phyloP scores from a whole-genome alignment of 2,797 vertebrate species.

The Siniperca scherzeri region DNA sequence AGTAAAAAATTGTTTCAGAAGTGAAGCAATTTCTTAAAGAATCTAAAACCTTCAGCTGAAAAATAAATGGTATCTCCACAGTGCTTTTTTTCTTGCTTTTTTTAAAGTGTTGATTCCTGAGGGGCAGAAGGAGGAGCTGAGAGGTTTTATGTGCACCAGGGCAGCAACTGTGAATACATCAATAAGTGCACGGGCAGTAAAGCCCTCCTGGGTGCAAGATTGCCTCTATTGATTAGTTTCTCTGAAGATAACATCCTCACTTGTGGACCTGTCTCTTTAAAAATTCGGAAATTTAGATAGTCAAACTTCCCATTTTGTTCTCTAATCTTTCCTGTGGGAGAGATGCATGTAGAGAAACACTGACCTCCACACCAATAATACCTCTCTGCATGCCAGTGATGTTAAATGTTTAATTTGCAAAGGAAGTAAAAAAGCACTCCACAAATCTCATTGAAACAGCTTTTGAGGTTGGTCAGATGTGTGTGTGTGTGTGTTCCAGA shows the following conservation, averaged over 20 bases:
- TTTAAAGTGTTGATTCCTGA: slow-evolving; percentile 29
- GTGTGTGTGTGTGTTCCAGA: slow-evolving; percentile 30
- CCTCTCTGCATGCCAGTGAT: slow-evolving; percentile 2
- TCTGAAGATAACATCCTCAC: slow-evolving; percentile 65
- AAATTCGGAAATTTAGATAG: slow-evolving; percentile 30
- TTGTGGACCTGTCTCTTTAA: slow-evolving; percentile 49
- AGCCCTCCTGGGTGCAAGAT: slow-evolving; percentile 65
- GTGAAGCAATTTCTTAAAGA: slow-evolving; percentile 29
- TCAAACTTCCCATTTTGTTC: slow-evolving; percentile 10
- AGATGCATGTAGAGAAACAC: neutral
- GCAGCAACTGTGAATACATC: slow-evolving; percentile 60
- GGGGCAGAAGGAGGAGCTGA: slow-evolving; percentile 27
- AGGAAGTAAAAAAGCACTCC: neutral
- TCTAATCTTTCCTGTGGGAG: slow-evolving; percentile 5
- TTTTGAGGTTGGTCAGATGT: slow-evolving; percentile 1
- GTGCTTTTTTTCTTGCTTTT: slow-evolving; percentile 18
- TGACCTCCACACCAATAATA: neutral
- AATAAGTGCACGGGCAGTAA: slow-evolving; percentile 62
- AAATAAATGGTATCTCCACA: slow-evolving; percentile 11
- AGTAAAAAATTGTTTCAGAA: slow-evolving; percentile 25
- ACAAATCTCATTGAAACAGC: slow-evolving; percentile 13
- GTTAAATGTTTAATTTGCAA: slow-evolving; percentile 32
- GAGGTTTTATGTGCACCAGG: slow-evolving; percentile 48
- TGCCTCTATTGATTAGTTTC: slow-evolving; percentile 70
- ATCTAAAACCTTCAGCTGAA: slow-evolving; percentile 34